Evolutionary conservation across 2,797 vertebrate species (phyloP), one percentile per base, ranked within the genome.

Genomic region (Trachops cirrhosus): DNA sequence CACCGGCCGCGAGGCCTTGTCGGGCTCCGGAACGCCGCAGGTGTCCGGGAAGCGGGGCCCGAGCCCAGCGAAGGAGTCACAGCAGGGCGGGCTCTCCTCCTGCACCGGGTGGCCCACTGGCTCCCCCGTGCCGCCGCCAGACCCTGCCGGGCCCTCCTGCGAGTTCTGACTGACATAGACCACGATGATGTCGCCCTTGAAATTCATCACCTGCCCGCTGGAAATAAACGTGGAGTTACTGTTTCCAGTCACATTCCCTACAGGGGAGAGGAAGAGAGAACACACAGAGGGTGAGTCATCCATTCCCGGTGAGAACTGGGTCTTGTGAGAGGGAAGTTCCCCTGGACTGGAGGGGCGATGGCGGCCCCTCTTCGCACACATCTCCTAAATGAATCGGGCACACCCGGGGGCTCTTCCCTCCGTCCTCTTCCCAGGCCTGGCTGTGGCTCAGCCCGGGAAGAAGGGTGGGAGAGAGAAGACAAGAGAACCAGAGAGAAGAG

Each of bases 161-260:
- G 99, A 99, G 34, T 98, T 99, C 96, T 99, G 99, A 97, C 99
- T 99, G 97, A 99, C 99, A n/a, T 99, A 99, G 91, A 99, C 99
- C 48, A 99, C 99, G 41, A 99, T 99, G 97, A 99, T 99, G 48
- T 99, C 99, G 0, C 99, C 99, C 78, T 99, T 99, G 98, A 99
- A 99, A 98, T 99, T 99, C 99, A 99, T 99, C 97, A 99, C 99
- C 98, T 99, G 99, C 93, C 99, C 99, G 22, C 99, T 99, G 98
- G 99, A 99, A 98, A 99, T 99, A 97, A 99, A 99, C 84, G 99
- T 99, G 97, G 99, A 99, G 99, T 99, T 99, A 98, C 99, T 98
- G 98, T 99, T 99, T 96, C 99, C 99, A 41, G 99, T 99, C 98
- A 99, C 99, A 96, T 99, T 99, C 98, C 99, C 99, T 99, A 97